These are phyloP conservation scores for Luehdorfia chinensis DNA, from an alignment of 1,140 invertebrate species.

Conservation along the genomic window DNA sequence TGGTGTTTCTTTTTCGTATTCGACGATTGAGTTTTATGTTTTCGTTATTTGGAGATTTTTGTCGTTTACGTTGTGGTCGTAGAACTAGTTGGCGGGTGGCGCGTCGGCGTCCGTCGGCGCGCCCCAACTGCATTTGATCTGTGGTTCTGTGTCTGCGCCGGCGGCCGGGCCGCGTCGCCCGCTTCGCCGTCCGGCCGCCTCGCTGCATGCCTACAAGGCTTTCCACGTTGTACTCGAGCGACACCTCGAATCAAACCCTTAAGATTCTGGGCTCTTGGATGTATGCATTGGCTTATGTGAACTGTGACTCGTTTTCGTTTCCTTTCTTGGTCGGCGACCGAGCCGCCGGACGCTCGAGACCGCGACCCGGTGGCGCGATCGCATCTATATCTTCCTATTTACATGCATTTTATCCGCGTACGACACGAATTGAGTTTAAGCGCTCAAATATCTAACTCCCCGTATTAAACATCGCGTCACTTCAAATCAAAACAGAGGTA, in stretches of 20 bases:
- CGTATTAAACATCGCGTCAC: slow-evolving; percentile 3
- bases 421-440: not conserved
- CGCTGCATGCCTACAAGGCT: slow-evolving; percentile 71
- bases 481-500: too few species aligned
- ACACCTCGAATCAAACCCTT: slow-evolving; percentile 74
- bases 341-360: slow-evolving; percentile 53
- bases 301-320: slow-evolving; percentile 76
- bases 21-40: slow-evolving; percentile 68
- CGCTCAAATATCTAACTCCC: too few species aligned
- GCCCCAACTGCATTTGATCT: slow-evolving; percentile 76
- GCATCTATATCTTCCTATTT: slow-evolving; percentile 67
- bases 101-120: too few species aligned
- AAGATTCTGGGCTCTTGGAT: slow-evolving; percentile 76
- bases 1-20: slow-evolving; percentile 73
- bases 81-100: slow-evolving; percentile 70
- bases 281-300: slow-evolving; percentile 77
- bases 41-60: slow-evolving; percentile 59
- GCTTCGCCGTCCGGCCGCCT: slow-evolving; percentile 54
- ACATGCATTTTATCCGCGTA: not conserved
- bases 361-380: slow-evolving; percentile 53
- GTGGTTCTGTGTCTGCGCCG: slow-evolving; percentile 69
- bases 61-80: slow-evolving; percentile 70
- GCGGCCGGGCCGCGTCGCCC: slow-evolving; percentile 46
- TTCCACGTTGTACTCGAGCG: slow-evolving; percentile 69
- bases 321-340: slow-evolving; percentile 71